These are phyloP conservation scores for Cheilinus undulatus DNA, from an alignment of 2,113 vertebrate species.

Conservation along the genomic window DNA sequence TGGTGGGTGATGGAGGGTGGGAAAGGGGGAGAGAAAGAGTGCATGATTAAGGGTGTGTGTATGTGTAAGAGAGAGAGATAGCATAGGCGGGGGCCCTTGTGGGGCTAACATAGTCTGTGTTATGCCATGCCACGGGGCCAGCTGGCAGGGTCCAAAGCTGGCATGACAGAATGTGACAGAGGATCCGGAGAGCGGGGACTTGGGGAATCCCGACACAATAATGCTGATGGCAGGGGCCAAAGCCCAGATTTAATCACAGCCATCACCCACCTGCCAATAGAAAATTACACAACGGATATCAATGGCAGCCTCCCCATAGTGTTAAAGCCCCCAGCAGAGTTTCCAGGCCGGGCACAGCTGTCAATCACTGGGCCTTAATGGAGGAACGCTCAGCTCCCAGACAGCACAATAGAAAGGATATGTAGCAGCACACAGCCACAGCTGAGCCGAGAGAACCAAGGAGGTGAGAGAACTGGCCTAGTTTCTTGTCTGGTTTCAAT, in stretches of 20 bases:
- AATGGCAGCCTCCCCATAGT: slow-evolving; percentile 67
- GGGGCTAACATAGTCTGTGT: slow-evolving; percentile 65
- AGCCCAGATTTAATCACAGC: slow-evolving; percentile 84
- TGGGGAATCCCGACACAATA: slow-evolving; percentile 85
- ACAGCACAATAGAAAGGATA: slow-evolving; percentile 25
- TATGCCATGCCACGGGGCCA: slow-evolving; percentile 75
- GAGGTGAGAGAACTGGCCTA: too few relatives aligned
- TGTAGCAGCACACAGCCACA: slow-evolving; percentile 4
- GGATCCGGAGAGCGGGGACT: slow-evolving; percentile 79
- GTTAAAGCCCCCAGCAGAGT: slow-evolving; percentile 68
- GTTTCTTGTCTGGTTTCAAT: too few relatives aligned
- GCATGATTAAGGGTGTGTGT: slow-evolving; percentile 28
- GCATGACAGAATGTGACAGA: slow-evolving; percentile 85
- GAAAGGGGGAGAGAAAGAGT: slow-evolving; percentile 38
- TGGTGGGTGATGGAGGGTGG: slow-evolving; percentile 26
- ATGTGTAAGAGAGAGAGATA: slow-evolving; percentile 1
- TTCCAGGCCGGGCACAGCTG: slow-evolving; percentile 63
- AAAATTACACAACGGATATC: slow-evolving; percentile 78
- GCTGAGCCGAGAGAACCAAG: slow-evolving; percentile 4
- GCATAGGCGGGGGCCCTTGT: slow-evolving; percentile 43
- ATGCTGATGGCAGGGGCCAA: slow-evolving; percentile 80
- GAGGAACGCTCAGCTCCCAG: not conserved
- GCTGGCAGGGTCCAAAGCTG: slow-evolving; percentile 81
- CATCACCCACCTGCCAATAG: slow-evolving; percentile 85
- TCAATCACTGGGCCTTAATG: slow-evolving; percentile 57